Evolutionary conservation across 2,888 invertebrate genomes (phyloP), one percentile per base, ranked within the genome.

Genomic region (Rhagonycha fulva): DNA sequence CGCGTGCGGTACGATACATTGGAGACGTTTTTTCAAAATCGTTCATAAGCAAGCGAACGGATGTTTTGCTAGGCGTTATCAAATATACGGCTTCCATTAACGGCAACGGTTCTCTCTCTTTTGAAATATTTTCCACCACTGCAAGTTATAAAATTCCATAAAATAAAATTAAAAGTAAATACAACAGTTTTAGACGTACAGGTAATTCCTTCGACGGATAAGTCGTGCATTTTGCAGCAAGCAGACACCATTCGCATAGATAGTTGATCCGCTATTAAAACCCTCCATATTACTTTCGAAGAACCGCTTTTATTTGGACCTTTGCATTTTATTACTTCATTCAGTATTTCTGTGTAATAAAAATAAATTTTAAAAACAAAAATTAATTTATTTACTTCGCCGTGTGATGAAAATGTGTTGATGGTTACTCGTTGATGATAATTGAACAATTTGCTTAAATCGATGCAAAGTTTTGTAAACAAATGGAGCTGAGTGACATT

Each of bases 221-320:
- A 97, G 86, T 98, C 97, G 87, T 98, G 98, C 99, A 99, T 99
- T 90, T 98, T 99, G 89, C 97, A 98, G 88, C 98, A 99, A 3
- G 98, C 97, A 0, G 98, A 98, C 9, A 99, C 96, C 98, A 99
- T 99, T 80, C 99, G 90, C 98, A 99, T 99, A 62, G 95, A 96
- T 81, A 99, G 91, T 87, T 98, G 96, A 88, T 99, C 99, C 72
- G 99, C 98, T 62, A 99, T 95, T 71, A 99, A 91, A 32, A 99
- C 97, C 80, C 99, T 93, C 99, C 99, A 99, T 90, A 96, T 96
- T 81, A 95, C 90, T 12, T 86, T 86, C 7, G 87, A 86, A n/a
- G 87, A 86, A 76, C 93, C 93, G 86, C 94, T 93, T 84, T 95
- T 95, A 85, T 96, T 94, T 74, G 93, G 91, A 79, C 91, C 91